Evolutionary conservation across 1,140 invertebrate species (phyloP).

Genomic region (Drosophila triauraria): DNA sequence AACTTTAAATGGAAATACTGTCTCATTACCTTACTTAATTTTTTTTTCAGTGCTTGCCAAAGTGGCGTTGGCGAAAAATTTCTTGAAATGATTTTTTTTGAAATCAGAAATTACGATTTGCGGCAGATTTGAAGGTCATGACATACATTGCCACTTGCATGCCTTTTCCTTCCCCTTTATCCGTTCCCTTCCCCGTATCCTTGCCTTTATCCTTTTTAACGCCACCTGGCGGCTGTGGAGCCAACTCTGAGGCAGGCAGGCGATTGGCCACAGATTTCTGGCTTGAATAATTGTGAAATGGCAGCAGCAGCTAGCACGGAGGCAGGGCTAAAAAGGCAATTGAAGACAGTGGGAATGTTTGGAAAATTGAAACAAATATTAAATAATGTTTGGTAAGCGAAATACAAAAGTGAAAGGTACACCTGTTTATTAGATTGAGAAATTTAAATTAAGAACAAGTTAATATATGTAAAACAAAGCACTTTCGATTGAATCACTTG

Average conservation of each 20-base stretch:
- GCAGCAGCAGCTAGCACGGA: neutral
- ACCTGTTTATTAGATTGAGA: neutral
- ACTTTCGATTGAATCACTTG: too few relatives aligned
- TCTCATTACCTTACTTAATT: neutral
- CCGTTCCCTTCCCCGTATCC: conserved; percentile 7
- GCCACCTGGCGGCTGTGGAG: conserved; percentile 32
- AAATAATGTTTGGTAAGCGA: neutral
- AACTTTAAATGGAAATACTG: too few relatives aligned
- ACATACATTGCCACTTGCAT: conserved; percentile 13
- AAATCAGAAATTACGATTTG: conserved; percentile 74
- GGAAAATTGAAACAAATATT: too few relatives aligned
- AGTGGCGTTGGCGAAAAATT: neutral
- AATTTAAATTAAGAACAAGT: too few relatives aligned
- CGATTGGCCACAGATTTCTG: conserved; percentile 24
- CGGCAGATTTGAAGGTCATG: conserved; percentile 15
- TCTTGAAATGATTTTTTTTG: conserved; percentile 9
- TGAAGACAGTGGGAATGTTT: neutral
- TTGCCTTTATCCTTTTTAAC: conserved; percentile 4
- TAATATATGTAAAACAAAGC: too few relatives aligned
- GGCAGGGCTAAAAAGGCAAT: neutral
- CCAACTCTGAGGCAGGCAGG: conserved; percentile 13
- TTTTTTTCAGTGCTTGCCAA: neutral
- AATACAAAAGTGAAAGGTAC: neutral
- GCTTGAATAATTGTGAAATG: conserved; percentile 61
- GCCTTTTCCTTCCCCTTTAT: neutral